phyloP scores from a whole-genome alignment of 2,113 vertebrate species.

The Typhlomys cinereus region DNA sequence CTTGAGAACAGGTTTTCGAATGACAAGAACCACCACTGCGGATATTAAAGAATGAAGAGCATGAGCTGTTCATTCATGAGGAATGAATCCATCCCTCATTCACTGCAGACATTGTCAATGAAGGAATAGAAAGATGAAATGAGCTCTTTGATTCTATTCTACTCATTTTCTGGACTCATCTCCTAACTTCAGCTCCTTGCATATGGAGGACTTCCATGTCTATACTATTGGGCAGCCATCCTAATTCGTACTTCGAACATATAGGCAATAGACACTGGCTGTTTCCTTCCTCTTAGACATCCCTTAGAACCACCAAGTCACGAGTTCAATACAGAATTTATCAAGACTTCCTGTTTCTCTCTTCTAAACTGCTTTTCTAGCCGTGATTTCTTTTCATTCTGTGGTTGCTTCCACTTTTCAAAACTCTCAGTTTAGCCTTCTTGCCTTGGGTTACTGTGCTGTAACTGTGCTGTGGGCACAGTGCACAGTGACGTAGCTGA shows the following conservation, averaged over 20 bases:
- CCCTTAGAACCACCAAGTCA: neutral
- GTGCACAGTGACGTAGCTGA: neutral
- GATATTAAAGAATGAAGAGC: neutral
- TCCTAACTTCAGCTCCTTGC: neutral
- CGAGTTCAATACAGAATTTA: neutral
- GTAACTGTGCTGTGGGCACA: neutral
- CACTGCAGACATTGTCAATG: neutral
- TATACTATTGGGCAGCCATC: neutral
- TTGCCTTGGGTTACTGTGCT: neutral
- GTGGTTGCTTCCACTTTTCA: neutral
- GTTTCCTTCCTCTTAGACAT: neutral
- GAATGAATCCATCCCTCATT: neutral
- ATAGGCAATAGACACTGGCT: neutral
- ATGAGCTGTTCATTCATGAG: neutral
- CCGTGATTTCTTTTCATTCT: neutral
- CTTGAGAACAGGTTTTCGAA: slow-evolving; percentile 36
- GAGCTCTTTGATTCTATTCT: neutral
- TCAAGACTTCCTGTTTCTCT: neutral
- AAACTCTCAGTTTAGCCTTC: neutral
- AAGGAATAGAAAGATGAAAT: neutral
- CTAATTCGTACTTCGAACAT: neutral
- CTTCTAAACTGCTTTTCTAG: neutral
- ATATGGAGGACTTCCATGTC: neutral
- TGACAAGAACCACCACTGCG: neutral
- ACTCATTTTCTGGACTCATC: neutral